Percentiles rank a stretch among this genome's conserved stretches.
These are phyloP conservation scores for Clivina fossor DNA, from an alignment of 2,888 invertebrate genomes.

Conservation along the genomic window DNA sequence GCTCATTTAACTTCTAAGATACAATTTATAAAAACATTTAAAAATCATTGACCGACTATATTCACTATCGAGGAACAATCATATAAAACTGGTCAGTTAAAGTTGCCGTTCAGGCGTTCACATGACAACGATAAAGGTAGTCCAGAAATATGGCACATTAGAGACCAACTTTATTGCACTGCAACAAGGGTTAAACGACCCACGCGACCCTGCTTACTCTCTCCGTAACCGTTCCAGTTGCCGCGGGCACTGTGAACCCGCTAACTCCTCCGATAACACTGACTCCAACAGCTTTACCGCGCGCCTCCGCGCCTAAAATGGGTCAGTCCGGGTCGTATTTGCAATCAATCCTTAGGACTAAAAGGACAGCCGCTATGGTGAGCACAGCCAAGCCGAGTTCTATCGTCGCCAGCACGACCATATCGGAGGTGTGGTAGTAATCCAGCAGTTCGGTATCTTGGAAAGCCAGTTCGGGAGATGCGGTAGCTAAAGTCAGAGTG, in stretches of 20 bases:
- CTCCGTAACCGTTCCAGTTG: slow-evolving; percentile 54
- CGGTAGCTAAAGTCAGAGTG: slow-evolving; percentile 54
- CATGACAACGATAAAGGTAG: neutral
- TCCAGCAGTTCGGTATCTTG: slow-evolving; percentile 46
- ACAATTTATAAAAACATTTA: too few relatives aligned
- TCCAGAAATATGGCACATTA: too few relatives aligned
- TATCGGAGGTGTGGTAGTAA: slow-evolving; percentile 37
- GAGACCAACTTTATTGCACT: too few relatives aligned
- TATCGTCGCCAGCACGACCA: slow-evolving; percentile 56
- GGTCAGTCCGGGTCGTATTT: slow-evolving; percentile 52
- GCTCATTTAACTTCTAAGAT: too few relatives aligned
- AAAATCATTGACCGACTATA: too few relatives aligned
- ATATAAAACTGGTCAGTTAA: too few relatives aligned
- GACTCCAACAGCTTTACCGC: slow-evolving; percentile 49
- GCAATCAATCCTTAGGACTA: slow-evolving; percentile 60
- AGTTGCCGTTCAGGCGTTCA: too few relatives aligned
- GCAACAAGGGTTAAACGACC: slow-evolving; percentile 64
- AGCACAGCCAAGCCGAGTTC: slow-evolving; percentile 56
- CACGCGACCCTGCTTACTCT: slow-evolving; percentile 61
- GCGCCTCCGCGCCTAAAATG: slow-evolving; percentile 53
- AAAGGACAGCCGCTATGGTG: slow-evolving; percentile 57
- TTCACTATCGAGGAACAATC: too few relatives aligned
- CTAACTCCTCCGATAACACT: slow-evolving; percentile 47
- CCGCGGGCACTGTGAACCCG: slow-evolving; percentile 49
- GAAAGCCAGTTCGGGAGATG: slow-evolving; percentile 22